These are phyloP conservation scores for Helostoma temminkii DNA, from an alignment of 2,797 vertebrate species.

Conservation along the genomic window DNA sequence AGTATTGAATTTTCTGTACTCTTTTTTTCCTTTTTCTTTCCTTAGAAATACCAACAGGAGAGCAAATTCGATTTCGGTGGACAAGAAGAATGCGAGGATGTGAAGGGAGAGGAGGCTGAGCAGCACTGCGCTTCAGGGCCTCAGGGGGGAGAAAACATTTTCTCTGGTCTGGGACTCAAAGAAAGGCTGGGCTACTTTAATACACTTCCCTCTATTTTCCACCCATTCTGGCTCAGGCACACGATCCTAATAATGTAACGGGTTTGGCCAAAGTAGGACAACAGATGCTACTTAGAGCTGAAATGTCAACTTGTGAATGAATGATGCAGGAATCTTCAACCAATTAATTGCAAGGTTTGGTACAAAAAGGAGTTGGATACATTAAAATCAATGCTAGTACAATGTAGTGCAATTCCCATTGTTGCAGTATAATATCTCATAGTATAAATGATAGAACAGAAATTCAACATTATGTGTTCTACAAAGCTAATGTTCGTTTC, in stretches of 20 bases:
- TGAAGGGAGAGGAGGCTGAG: conserved; percentile 46
- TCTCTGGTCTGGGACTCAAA: conserved; percentile 73
- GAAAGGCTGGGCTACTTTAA: conserved; percentile 67
- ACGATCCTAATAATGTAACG: conserved; percentile 53
- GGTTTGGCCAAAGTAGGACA: conserved; percentile 70
- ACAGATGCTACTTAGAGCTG: conserved; percentile 69
- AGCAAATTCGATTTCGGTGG: conserved; percentile 55
- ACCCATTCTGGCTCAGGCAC: conserved; percentile 57
- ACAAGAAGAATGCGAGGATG: conserved; percentile 51
- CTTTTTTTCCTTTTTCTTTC: conserved; percentile 12
- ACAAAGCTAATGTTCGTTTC: conserved; percentile 1
- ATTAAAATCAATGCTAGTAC: not conserved
- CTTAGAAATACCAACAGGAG: conserved; percentile 47
- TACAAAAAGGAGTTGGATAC: not conserved
- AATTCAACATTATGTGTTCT: not conserved
- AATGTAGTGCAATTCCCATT: not conserved
- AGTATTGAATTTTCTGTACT: conserved; percentile 20
- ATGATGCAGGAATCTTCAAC: conserved; percentile 34
- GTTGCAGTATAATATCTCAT: not conserved
- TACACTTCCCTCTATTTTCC: conserved; percentile 61
- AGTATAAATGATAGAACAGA: no score
- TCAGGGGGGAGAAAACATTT: conserved; percentile 72
- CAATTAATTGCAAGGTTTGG: conserved; percentile 32
- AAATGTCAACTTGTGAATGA: conserved; percentile 53
- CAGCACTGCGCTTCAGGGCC: conserved; percentile 68